phyloP scores from a whole-genome alignment of 2,888 invertebrate species.

The Lepas anatifera region DNA sequence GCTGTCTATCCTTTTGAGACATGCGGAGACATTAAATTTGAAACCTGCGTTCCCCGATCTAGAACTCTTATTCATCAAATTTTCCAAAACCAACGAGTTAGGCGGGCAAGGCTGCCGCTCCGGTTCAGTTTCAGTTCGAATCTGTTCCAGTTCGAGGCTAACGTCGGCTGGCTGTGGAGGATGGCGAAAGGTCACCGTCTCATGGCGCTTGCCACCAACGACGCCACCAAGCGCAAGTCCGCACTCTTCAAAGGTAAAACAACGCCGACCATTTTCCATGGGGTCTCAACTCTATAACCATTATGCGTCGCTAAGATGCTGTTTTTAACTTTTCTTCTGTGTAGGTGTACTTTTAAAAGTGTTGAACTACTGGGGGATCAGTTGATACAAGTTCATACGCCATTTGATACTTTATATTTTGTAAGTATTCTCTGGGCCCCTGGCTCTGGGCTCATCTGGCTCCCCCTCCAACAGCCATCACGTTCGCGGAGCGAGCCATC shows the following conservation, averaged over 20 bases:
- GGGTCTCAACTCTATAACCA: too few species aligned
- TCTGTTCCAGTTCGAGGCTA: neutral
- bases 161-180: neutral
- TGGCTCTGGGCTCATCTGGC: too few species aligned
- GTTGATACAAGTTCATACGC: neutral
- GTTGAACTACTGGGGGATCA: too few species aligned
- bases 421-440: neutral
- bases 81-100: too few species aligned
- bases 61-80: too few species aligned
- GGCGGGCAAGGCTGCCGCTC: too few species aligned
- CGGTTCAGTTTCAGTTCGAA: too few species aligned
- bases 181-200: neutral
- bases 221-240: neutral
- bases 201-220: neutral
- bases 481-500: constrained; percentile 44
- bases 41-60: too few species aligned
- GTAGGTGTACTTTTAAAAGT: too few species aligned
- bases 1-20: neutral
- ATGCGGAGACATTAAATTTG: too few species aligned
- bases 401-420: neutral
- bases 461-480: constrained; percentile 38
- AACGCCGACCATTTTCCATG: too few species aligned
- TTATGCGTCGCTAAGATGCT: neutral
- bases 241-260: neutral
- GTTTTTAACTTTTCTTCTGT: neutral